A percentile compares a stretch with the other conserved stretches of the same genome.
phyloP scores from a whole-genome alignment of 2,888 invertebrate species.

The Agrotis puta region DNA sequence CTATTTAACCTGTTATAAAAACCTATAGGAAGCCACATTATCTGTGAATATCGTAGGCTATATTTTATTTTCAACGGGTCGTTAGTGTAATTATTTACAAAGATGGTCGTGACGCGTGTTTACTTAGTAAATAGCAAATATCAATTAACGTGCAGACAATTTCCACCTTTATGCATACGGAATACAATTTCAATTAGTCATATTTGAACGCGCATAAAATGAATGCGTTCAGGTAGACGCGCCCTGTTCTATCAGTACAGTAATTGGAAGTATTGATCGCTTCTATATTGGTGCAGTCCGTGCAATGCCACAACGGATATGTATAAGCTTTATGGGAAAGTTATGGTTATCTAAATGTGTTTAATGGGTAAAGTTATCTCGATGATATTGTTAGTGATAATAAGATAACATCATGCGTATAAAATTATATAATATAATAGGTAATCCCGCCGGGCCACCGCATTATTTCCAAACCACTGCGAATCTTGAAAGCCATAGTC shows the following conservation, averaged over 20 bases:
- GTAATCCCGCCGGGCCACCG: too few species aligned
- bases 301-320: conserved; percentile 10
- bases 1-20: too few species aligned
- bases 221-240: background rate
- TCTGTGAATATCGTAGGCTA: too few species aligned
- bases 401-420: background rate
- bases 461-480: too few species aligned
- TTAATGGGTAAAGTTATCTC: background rate
- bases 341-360: too few species aligned
- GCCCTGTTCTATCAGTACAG: conserved; percentile 12
- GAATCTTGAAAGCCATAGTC: too few species aligned
- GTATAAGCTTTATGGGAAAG: background rate
- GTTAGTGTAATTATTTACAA: too few species aligned
- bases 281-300: conserved; percentile 16
- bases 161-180: conserved; percentile 22
- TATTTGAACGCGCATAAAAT: conserved; percentile 4
- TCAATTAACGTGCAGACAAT: conserved; percentile 13
- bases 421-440: too few species aligned
- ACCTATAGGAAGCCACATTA: too few species aligned
- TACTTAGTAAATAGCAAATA: background rate
- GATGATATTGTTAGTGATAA: background rate
- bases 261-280: conserved; percentile 44
- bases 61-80: too few species aligned
- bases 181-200: conserved; percentile 27
- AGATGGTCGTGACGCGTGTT: too few species aligned